Evolutionary conservation across 2,797 vertebrate species (phyloP).

Genomic region (Acridotheres tristis): DNA sequence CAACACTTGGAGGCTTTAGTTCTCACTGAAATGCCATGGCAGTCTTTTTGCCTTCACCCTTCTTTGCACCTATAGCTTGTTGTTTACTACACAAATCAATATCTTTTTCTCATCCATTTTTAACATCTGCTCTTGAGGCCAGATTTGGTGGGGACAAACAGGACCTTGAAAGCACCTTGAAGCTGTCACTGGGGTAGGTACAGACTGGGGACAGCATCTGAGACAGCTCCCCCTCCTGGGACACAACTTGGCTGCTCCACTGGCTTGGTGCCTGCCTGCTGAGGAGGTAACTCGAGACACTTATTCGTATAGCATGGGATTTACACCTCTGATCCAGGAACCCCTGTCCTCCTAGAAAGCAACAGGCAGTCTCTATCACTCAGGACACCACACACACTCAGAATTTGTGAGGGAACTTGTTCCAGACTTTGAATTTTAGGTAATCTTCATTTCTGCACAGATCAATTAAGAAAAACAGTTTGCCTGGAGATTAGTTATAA

Average conservation of each 20-base stretch:
- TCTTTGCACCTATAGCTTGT: neutral
- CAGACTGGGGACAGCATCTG: neutral
- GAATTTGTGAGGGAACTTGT: neutral
- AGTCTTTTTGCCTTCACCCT: neutral
- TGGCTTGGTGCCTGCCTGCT: no score
- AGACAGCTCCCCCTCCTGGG: neutral
- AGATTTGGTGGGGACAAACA: neutral
- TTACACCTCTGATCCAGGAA: neutral
- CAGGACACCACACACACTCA: neutral
- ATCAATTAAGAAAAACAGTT: neutral
- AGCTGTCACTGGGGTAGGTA: neutral
- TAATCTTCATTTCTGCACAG: neutral
- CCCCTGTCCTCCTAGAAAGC: neutral
- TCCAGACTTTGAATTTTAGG: neutral
- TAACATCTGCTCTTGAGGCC: neutral
- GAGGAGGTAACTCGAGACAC: neutral
- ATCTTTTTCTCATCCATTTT: neutral
- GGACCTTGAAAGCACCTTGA: neutral
- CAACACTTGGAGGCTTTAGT: conserved; percentile 9
- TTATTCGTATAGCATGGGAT: neutral
- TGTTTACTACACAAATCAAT: neutral
- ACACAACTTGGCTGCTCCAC: neutral
- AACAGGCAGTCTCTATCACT: neutral
- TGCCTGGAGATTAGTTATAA: neutral
- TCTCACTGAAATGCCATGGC: neutral